Evolutionary conservation across 2,888 invertebrate species (phyloP).

Genomic region (Morpho achilles): DNA sequence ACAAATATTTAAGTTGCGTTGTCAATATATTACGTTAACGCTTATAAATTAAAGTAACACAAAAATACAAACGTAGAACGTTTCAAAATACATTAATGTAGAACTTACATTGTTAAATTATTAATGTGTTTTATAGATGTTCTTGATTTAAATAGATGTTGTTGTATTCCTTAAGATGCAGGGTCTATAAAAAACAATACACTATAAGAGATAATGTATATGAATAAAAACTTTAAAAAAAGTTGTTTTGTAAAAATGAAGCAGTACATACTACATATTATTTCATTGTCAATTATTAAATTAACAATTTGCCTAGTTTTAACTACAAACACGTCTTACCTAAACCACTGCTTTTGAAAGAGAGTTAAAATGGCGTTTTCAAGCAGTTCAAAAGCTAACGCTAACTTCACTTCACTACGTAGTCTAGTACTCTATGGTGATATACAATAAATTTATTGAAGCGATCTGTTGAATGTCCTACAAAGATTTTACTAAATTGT

Average conservation of each 20-base stretch:
- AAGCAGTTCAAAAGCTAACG: no score
- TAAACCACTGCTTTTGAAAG: constrained; percentile 65
- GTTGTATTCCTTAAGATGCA: constrained; percentile 43
- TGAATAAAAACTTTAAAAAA: constrained; percentile 2
- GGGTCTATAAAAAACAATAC: constrained; percentile 43
- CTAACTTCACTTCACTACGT: no score
- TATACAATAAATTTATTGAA: no score
- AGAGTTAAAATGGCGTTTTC: constrained; percentile 37
- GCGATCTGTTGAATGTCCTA: no score
- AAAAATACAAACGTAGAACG: constrained; percentile 1
- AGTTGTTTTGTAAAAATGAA: not conserved
- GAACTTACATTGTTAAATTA: constrained; percentile 57
- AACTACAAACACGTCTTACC: constrained; percentile 54
- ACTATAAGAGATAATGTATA: not conserved
- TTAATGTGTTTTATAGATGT: constrained; percentile 43
- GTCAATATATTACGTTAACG: no score
- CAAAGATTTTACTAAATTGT: no score
- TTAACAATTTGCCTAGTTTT: no score
- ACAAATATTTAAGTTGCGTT: no score
- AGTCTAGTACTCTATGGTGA: no score
- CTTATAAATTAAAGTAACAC: not conserved
- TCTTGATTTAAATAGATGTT: constrained; percentile 44
- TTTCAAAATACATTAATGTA: constrained; percentile 6
- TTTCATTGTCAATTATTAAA: no score
- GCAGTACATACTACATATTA: no score